Percentiles rank a stretch among this genome's conserved stretches.
Evolutionary conservation across 2,113 vertebrate genomes (phyloP).

Genomic region (Hippocampus zosterae): DNA sequence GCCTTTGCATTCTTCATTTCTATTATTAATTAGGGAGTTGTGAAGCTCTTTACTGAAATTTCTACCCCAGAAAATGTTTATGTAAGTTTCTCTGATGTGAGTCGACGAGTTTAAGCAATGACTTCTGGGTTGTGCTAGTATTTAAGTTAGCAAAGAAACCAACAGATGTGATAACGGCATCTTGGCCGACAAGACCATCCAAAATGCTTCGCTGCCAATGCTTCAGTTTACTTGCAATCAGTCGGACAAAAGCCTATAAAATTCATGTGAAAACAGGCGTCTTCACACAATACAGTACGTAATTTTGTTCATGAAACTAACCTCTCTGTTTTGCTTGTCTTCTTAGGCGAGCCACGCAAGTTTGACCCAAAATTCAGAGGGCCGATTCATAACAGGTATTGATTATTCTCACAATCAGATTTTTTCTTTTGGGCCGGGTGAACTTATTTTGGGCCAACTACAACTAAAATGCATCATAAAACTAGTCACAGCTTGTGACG

Average conservation of each 20-base stretch:
- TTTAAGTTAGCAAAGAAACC: too few species aligned
- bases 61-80: slow-evolving; percentile 16
- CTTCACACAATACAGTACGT: not conserved
- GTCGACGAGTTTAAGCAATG: slow-evolving; percentile 24
- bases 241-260: not conserved
- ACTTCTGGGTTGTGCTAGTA: not conserved
- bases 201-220: too few species aligned
- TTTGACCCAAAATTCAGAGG: slow-evolving; percentile 91
- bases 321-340: slow-evolving; percentile 43
- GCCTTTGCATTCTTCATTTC: not conserved
- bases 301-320: slow-evolving; percentile 3
- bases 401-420: not conserved
- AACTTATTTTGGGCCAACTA: not conserved
- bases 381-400: slow-evolving; percentile 85
- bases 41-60: not conserved
- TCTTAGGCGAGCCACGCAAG: slow-evolving; percentile 85
- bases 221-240: not conserved
- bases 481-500: not conserved
- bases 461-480: not conserved
- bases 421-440: not conserved
- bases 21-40: slow-evolving; percentile 3
- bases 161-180: too few species aligned
- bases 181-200: too few species aligned
- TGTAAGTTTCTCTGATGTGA: slow-evolving; percentile 37
- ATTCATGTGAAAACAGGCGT: not conserved